Percentiles rank a stretch among this genome's conserved stretches.
These are phyloP conservation scores for Apis florea DNA, from an alignment of 1,140 invertebrate genomes.

Conservation along the genomic window DNA sequence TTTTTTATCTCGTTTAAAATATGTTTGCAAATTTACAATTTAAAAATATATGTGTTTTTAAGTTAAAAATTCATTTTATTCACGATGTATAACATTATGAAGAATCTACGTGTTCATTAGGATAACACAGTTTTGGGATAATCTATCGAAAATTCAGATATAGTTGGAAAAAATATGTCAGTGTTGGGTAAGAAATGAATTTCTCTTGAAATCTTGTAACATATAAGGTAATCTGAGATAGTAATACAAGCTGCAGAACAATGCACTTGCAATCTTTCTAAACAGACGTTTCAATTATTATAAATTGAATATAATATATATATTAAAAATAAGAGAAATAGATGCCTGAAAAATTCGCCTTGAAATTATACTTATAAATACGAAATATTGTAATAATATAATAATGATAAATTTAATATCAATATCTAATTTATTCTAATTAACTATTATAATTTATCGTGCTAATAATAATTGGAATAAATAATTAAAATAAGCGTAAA, in stretches of 20 bases:
- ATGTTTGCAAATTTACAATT: too few relatives aligned
- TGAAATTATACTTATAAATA: not conserved
- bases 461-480: constrained; percentile 1
- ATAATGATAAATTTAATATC: not conserved
- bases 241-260: not conserved
- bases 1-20: too few relatives aligned
- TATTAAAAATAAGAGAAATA: not conserved
- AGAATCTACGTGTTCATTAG: constrained; percentile 24
- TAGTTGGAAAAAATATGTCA: constrained; percentile 28
- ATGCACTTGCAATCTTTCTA: not conserved
- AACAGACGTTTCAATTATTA: not conserved
- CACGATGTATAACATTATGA: not conserved
- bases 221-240: not conserved
- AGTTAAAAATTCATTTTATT: too few relatives aligned
- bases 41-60: too few relatives aligned
- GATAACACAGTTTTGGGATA: constrained; percentile 18
- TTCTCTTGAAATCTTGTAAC: not conserved
- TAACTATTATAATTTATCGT: constrained; percentile 14
- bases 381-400: not conserved
- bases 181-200: constrained; percentile 47
- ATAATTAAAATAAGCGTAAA: not conserved
- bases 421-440: not conserved
- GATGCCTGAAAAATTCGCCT: not conserved
- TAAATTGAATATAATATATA: not conserved
- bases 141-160: constrained; percentile 4